Evolutionary conservation across 1,140 invertebrate genomes (phyloP), one percentile per base, ranked within the genome.

Genomic region (Archivesica marissinica): DNA sequence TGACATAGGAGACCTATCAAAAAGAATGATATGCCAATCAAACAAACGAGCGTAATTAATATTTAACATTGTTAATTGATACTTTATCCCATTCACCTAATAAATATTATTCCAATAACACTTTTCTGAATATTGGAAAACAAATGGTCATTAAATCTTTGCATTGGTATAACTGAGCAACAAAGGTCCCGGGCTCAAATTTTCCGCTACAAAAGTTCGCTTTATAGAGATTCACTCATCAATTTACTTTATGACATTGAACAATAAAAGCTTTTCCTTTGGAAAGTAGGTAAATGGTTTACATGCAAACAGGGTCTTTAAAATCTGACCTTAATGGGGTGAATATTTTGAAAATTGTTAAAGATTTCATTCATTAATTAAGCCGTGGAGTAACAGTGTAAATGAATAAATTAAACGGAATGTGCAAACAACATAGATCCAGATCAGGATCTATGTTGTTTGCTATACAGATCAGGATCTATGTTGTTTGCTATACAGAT

Each of bases 1-100:
- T 20, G 17, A n/a, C 35, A 66, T 20, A 20, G 30, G 35, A 66
- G 4, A 66, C 9, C 13, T 38, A 35, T 35, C 35, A 66, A 35
- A 70, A 38, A 70, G 38, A 70, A 70, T 6, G 0, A 44, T 23
- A 41, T 44, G 66, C 28, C 66, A 70, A 44, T 70, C 66, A 70
- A 39, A 41, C 47, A 7, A 7, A 41, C 13, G 11, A 23, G 23
- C 9, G 23, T 41, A 41, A 70, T 70, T 70, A 70, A 70, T 70
- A 41, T 44, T 28, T 44, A 38, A 41, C 35, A 1, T 44, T 6
- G 66, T 70, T 70, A 70, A 70, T 70, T 70, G 39, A 70, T 70
- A 70, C 66, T 44, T 70, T 23, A 70, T 70, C n/a, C 9, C 6
- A 41, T 70, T 70, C 66, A 70, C 23, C 41, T 3, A 13, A 70